A percentile compares a stretch with the other conserved stretches of the same genome.
Conservation (phyloP, 2,113 vertebrate species). For the Plecotus auritus region DNA sequence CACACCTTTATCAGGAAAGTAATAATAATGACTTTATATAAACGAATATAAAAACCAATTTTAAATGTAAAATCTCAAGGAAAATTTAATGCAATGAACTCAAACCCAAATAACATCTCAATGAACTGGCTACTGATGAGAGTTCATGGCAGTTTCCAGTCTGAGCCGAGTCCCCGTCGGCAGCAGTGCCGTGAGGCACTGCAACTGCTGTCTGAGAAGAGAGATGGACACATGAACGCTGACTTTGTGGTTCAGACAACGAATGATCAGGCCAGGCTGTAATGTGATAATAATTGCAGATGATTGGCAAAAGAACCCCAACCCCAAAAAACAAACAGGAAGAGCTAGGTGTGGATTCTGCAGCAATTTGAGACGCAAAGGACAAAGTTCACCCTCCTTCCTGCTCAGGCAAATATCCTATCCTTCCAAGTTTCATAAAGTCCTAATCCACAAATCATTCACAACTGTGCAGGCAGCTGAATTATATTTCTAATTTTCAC, state of each 20-base stretch:
- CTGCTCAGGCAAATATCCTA: neutral
- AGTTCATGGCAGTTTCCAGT: neutral
- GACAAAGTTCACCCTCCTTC: neutral
- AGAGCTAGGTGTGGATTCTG: neutral
- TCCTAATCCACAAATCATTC: neutral
- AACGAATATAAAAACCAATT: neutral
- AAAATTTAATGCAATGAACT: slow-evolving; percentile 2
- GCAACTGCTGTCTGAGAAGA: neutral
- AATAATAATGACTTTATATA: neutral
- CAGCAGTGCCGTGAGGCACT: no score
- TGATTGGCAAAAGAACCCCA: neutral
- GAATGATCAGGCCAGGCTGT: neutral
- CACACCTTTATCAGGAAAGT: neutral
- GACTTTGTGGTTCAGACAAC: neutral
- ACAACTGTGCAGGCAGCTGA: neutral
- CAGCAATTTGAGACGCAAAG: neutral
- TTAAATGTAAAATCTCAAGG: neutral
- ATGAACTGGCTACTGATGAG: neutral
- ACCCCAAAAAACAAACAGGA: neutral
- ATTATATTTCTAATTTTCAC: neutral
- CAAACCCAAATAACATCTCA: neutral
- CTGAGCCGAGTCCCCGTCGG: accelerated
- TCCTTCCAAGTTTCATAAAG: neutral
- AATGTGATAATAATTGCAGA: neutral
- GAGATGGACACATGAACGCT: neutral